phyloP scores from a whole-genome alignment of 2,888 invertebrate genomes.

The Platycheirus albimanus region DNA sequence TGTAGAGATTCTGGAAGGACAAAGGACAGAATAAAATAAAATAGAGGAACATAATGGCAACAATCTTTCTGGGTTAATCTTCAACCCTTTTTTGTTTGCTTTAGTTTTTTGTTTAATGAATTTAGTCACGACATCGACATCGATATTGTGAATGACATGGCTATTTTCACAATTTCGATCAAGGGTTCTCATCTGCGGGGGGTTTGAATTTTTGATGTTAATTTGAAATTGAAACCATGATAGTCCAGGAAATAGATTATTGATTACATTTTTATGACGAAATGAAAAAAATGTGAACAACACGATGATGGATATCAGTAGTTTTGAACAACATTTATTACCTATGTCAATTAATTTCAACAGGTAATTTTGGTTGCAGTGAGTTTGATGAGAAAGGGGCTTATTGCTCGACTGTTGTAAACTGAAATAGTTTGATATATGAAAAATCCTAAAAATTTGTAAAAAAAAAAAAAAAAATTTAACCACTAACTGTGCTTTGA shows the following conservation, averaged over 20 bases:
- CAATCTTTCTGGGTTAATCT: constrained; percentile 56
- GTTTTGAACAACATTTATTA: too few relatives aligned
- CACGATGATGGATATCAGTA: too few relatives aligned
- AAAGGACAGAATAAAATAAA: too few relatives aligned
- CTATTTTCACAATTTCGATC: neutral
- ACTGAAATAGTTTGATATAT: too few relatives aligned
- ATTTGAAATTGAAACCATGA: neutral
- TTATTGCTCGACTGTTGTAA: too few relatives aligned
- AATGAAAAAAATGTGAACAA: too few relatives aligned
- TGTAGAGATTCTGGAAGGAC: neutral
- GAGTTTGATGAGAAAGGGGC: too few relatives aligned
- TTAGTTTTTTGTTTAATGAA: constrained; percentile 32
- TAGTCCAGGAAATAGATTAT: neutral
- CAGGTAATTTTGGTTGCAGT: too few relatives aligned
- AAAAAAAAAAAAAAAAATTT: too few relatives aligned
- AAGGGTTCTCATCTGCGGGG: neutral
- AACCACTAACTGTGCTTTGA: too few relatives aligned
- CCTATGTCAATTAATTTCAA: too few relatives aligned
- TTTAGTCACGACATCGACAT: constrained; percentile 63
- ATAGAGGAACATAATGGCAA: constrained; percentile 6
- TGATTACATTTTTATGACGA: neutral
- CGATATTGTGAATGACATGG: constrained; percentile 26
- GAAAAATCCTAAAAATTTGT: too few relatives aligned
- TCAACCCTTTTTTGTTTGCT: neutral
- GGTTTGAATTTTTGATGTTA: neutral